Evolutionary conservation across 1,140 invertebrate species (phyloP), one percentile per base, ranked within the genome.

Genomic region (Aleiodes sp.): DNA sequence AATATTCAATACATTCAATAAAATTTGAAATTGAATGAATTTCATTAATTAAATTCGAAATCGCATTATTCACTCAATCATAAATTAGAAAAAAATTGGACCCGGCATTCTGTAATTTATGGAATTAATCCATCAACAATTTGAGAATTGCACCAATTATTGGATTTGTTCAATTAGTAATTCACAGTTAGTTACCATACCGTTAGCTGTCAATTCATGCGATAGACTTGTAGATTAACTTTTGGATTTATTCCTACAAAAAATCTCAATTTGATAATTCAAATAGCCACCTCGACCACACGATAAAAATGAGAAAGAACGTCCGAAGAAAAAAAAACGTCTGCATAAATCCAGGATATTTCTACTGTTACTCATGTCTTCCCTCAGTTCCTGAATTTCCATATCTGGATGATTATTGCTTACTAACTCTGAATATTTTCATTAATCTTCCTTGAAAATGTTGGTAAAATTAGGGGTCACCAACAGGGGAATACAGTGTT

Each of bases 361-460:
- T 37, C 52, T 26, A 19, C 33, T 6, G 62, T 28, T 57, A 14
- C 7, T 6, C 35, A 29, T 56, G 26, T 16, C 4, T 24, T 56
- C 52, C 9, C 14, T 26, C 10, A 14, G 14, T 35, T 37, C 16
- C 4, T 63, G 6, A 43, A 29, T 24, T 14, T 9, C 21, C 43
- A 43, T 67, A 57, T 46, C 33, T 19, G 65, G 66, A 65, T 72
- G 39, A 39, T 28, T 65, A 72, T 65, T 56, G 70, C 56, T 72
- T 65, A 72, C 43, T 63, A 72, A 62, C 62, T 72, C 69, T 68
- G 65, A 69, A 72, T 72, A 69, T 72, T 66, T 72, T 72, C 70
- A 72, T 72, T 62, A 72, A 72, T 72, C 70, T 69, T 65, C 6
- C 2, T 8, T 28, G 56, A 14, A n/a, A 4, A 12, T n/a, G 28